Conservation (phyloP, 2,888 invertebrate species). For the Limenitis camilla region DNA sequence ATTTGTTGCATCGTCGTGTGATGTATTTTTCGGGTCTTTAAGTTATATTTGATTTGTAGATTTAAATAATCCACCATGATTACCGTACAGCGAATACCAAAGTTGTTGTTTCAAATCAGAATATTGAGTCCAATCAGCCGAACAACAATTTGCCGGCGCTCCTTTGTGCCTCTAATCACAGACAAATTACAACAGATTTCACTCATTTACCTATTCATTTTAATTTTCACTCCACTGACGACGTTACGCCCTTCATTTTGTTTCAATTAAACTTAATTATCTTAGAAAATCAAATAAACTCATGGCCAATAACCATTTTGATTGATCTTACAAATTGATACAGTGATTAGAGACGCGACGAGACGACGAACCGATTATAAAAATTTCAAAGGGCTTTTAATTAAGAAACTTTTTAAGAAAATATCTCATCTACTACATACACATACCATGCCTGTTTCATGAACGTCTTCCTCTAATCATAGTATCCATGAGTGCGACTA, state of each 20-base stretch:
- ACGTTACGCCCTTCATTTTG: slow-evolving; percentile 2
- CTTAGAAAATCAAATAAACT: neutral
- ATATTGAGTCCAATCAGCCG: slow-evolving; percentile 8
- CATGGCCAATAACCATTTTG: neutral
- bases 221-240: slow-evolving; percentile 9
- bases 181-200: slow-evolving; percentile 9
- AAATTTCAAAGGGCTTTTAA: too few species aligned
- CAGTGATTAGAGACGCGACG: too few species aligned
- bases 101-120: slow-evolving; percentile 5
- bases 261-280: neutral
- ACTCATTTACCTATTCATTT: slow-evolving; percentile 9
- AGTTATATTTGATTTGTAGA: neutral
- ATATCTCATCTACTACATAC: too few species aligned
- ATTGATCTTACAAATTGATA: too few species aligned
- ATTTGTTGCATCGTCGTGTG: too few species aligned
- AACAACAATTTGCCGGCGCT: slow-evolving; percentile 8
- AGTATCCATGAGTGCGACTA: too few species aligned
- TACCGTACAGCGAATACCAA: slow-evolving; percentile 2
- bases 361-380: too few species aligned
- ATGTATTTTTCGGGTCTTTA: too few species aligned
- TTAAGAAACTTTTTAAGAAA: too few species aligned
- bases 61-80: neutral
- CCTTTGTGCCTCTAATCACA: slow-evolving; percentile 9
- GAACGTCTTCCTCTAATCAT: too few species aligned
- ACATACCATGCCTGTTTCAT: too few species aligned